A percentile compares a stretch with the other conserved stretches of the same genome.
phyloP scores from a whole-genome alignment of 2,888 invertebrate genomes.

The Tethea ocularis region DNA sequence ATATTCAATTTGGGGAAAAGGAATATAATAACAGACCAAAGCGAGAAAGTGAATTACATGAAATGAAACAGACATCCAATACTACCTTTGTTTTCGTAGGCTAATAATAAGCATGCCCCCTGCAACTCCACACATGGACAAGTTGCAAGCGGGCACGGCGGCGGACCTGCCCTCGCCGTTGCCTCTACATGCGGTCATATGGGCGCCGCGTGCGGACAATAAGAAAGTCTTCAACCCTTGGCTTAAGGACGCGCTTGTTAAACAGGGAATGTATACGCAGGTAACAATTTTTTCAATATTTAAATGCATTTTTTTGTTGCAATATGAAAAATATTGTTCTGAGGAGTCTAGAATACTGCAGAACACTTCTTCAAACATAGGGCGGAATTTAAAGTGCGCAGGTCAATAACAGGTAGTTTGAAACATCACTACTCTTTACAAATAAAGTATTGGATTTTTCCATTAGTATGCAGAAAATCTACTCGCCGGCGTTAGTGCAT shows the following conservation, averaged over 20 bases:
- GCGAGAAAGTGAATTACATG: too few species aligned
- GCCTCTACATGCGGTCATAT: slow-evolving; percentile 92
- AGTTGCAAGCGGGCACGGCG: slow-evolving; percentile 87
- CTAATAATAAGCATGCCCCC: slow-evolving; percentile 94
- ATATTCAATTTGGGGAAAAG: too few species aligned
- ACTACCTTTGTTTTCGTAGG: slow-evolving; percentile 66
- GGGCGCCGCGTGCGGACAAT: slow-evolving; percentile 94
- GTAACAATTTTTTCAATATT: slow-evolving; percentile 21
- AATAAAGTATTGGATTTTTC: slow-evolving; percentile 15
- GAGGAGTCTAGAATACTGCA: too few species aligned
- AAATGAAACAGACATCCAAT: too few species aligned
- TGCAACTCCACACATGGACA: slow-evolving; percentile 93
- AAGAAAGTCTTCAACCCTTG: slow-evolving; percentile 93
- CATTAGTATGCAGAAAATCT: slow-evolving; percentile 86
- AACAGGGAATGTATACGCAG: slow-evolving; percentile 95
- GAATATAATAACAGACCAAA: too few species aligned
- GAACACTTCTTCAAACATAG: too few species aligned
- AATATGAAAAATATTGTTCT: too few species aligned
- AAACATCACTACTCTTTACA: not conserved
- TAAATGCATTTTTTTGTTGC: too few species aligned
- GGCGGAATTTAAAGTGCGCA: too few species aligned
- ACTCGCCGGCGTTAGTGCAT: slow-evolving; percentile 88
- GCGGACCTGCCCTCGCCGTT: slow-evolving; percentile 87
- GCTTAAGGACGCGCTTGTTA: slow-evolving; percentile 95
- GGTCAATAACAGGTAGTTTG: too few species aligned